A percentile compares a stretch with the other conserved stretches of the same genome.
phyloP scores from a whole-genome alignment of 2,888 invertebrate genomes.

The Eupithecia pulchellata region DNA sequence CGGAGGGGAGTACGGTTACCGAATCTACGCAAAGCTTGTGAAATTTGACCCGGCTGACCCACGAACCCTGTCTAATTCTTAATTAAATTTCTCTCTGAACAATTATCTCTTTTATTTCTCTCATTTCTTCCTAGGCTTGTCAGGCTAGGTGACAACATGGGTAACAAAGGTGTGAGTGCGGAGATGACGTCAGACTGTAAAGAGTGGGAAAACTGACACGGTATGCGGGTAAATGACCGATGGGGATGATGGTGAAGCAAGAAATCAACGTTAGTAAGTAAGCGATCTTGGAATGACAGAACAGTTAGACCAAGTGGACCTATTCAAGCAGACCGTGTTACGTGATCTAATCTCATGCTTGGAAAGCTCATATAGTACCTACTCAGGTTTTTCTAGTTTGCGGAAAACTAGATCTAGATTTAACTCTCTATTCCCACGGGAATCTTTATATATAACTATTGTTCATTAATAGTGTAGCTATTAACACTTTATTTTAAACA shows the following conservation, averaged over 20 bases:
- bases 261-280: not conserved
- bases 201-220: not conserved
- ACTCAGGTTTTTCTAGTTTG: slow-evolving; percentile 1
- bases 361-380: not conserved
- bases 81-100: too few relatives aligned
- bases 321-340: not conserved
- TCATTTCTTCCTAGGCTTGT: too few relatives aligned
- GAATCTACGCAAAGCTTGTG: too few relatives aligned
- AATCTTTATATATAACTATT: too few relatives aligned
- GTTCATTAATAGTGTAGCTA: not conserved
- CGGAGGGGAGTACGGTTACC: too few relatives aligned
- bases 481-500: not conserved
- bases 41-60: too few relatives aligned
- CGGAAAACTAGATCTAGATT: not conserved
- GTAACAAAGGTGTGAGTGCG: not conserved
- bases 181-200: not conserved
- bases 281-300: not conserved
- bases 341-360: slow-evolving; percentile 8
- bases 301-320: slow-evolving; percentile 5
- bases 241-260: not conserved
- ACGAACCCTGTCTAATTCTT: too few relatives aligned
- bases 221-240: not conserved
- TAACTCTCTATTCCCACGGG: not conserved
- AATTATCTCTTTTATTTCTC: too few relatives aligned
- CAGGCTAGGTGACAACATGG: too few relatives aligned